Evolutionary conservation across 2,113 vertebrate genomes (phyloP), one percentile per base, ranked within the genome.

Genomic region (Lagopus leucura): DNA sequence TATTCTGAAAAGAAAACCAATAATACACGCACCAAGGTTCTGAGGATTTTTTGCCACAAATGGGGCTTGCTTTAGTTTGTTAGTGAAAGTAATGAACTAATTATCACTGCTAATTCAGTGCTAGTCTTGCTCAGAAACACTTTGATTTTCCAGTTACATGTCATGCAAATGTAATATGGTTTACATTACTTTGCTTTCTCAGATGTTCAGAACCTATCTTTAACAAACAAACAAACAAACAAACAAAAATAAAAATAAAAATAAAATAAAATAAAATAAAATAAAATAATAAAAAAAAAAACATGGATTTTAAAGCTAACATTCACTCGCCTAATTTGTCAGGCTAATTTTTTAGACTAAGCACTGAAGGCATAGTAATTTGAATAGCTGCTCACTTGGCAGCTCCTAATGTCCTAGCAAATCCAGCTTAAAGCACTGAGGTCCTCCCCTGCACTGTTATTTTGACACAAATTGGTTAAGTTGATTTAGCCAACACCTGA

Each of bases 401-500:
- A 94, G 50, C 36, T 67, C 36, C 32, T 74, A 45, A 4, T 3
- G n/a, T 30, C 54, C 27, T 27, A 71, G 67, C 60, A 92, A 90
- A 90, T 74, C 6, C 61, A 81, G 38, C 32, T 63, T 42, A 66
- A 28, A 50, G 21, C 25, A 70, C 83, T 83, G 8, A 71, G 80
- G 89, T 86, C 47, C 32, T 89, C 32, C 92, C 61, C 30, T 67
- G 83, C 73, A 63, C 11, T 84, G 24, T 63, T 78, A 71, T 55
- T 90, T 86, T 90, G 70, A 88, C 92, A n/a, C 77, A 4, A 84
- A 82, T 48, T 78, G 8, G 52, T 81, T 83, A 64, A 92, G 67
- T 10, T 78, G 17, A 75, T 86, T 75, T 38, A 80, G 13, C n/a
- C 11, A 71, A 36, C 30, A 38, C 1, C 6, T 64, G 28, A 50